Evolutionary conservation across 2,113 vertebrate species (phyloP), one percentile per base, ranked within the genome.

Genomic region (Otus sunia): DNA sequence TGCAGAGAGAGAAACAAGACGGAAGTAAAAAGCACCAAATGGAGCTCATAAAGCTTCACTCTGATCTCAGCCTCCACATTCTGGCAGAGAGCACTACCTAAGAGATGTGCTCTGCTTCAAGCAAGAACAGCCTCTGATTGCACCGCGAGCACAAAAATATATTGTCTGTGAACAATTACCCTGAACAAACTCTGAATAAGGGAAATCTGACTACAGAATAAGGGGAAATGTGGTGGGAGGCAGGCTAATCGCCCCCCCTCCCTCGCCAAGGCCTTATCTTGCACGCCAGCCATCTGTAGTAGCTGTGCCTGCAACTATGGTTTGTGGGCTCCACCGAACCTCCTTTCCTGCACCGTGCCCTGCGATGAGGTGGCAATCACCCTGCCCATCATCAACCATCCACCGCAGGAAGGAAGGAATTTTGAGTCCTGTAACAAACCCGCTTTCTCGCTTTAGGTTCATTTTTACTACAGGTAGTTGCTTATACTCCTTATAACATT

Each of bases 31-130:
- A 94, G 92, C 90, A 95, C 95, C 93, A 98, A 94, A 88, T 85
- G 73, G 88, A 96, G 80, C 96, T 80, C 92, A 94, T 88, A 82
- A 84, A 96, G 86, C 88, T 97, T 97, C 94, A 78, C 86, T 96
- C 96, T 97, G 95, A 94, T 96, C 94, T 97, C 97, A 97, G 97
- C 96, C 95, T 98, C 96, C 95, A 97, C 92, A 96, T 96, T 97
- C 95, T 98, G 97, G 97, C 97, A 98, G 94, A 97, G 92, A 95
- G 94, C 79, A 43, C 94, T 56, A 97, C 96, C 97, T 96, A 96
- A 95, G 92, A 95, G 97, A 97, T 95, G 89, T 88, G 88, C 95
- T 88, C 73, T 84, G 91, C 91, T 96, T 94, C 96, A 91, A 98
- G 92, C 64, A 91, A 87, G 88, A 95, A 84, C 93, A 79, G 91